Base-by-base conservation (phyloP, 2,888 invertebrate genomes). In the Himalopsyche anomala region DNA sequence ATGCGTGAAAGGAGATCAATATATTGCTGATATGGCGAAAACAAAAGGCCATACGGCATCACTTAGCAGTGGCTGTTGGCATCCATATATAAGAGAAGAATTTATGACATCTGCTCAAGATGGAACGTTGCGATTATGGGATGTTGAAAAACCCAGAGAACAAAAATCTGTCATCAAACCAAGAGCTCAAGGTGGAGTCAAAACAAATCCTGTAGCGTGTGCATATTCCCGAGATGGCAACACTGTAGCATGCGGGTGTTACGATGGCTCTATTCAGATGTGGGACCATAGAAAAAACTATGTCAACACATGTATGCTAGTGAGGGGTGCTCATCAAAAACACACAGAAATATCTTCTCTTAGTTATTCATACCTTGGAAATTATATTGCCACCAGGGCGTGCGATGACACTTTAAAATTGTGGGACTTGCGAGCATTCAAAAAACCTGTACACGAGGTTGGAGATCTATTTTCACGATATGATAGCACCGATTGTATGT, bases 41-140 rank as follows among this genome's bases (percentile, higher is more conserved):
- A 99, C 99, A 0, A 98, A 97, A 91, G 99, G 99, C 0, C 99
- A 99, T 91, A 97, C 97, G 0, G 98, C 99, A 0, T 95, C 97
- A 51, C 91, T 99, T 5, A 98, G 98, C 90, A 95, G 96, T 84
- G 97, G 99, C 0, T 96, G 96, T 90, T 99, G 99, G 98, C 98
- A 99, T 93, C 99, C 99, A 0, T 95, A 96, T 89, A 94, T 95
- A 3, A 95, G 96, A 87, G 97, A 98, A 89, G 98, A 99, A 91
- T 99, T 99, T 91, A 92, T 99, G 89, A 99, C 99, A 0, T 97
- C 98, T 89, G 96, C 98, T 0, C 95, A 97, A 90, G 99, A 99
- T 90, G 97, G 98, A 0, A 99, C 99, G 0, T 94, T 99, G 0
- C 94, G 99, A 4, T 92, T 99, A 17, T 99, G 99, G 99, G 95